Percentiles rank a stretch among this genome's conserved stretches.
Conservation (phyloP, 1,140 invertebrate genomes). For the Ptiloglossa arizonensis region DNA sequence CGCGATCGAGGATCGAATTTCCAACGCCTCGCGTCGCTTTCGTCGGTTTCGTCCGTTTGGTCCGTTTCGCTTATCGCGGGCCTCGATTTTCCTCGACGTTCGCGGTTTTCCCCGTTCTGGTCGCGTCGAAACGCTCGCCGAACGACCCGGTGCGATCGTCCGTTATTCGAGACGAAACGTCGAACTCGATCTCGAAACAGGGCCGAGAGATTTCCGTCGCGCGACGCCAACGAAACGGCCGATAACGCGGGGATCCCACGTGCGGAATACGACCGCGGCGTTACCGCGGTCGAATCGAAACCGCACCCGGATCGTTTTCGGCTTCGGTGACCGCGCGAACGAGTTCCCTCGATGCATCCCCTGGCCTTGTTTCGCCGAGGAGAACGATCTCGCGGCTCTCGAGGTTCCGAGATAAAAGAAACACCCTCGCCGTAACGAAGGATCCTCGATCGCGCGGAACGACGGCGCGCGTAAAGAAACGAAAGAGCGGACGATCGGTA, state of each 20-base stretch:
- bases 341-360: not conserved
- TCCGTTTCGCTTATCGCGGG: not conserved
- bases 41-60: not conserved
- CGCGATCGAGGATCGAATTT: constrained; percentile 33
- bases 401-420: no score
- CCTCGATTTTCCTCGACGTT: no score
- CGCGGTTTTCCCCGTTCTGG: not conserved
- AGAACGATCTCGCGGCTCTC: no score
- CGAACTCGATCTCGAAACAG: not conserved
- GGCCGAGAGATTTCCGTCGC: not conserved
- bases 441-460: constrained; percentile 45
- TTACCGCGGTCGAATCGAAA: not conserved
- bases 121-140: no score
- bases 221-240: not conserved
- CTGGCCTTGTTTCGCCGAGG: not conserved
- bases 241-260: constrained; percentile 29
- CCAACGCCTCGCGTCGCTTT: not conserved
- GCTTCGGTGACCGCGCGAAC: no score
- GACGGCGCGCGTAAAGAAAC: constrained; percentile 48
- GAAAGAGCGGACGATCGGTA: no score
- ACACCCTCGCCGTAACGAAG: no score
- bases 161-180: no score
- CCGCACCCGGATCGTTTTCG: constrained; percentile 40
- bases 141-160: no score
- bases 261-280: constrained; percentile 10